phyloP scores from a whole-genome alignment of 2,888 invertebrate species.

The Eucera pruinosa region DNA sequence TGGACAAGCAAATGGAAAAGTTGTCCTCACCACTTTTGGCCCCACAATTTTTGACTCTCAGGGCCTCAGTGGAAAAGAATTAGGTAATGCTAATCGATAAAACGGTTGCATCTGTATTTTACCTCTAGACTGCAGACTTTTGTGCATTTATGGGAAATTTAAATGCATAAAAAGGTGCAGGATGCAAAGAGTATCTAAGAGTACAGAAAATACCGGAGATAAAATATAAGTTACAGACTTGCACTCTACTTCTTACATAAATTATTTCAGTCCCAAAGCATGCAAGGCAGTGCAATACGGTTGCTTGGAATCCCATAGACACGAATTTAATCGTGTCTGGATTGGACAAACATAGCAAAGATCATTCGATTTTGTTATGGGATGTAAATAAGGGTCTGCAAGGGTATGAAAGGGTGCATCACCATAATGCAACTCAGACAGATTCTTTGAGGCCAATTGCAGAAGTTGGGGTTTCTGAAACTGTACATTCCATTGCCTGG shows the following conservation, averaged over 20 bases:
- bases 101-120: no score
- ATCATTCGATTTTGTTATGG: slow-evolving; percentile 95
- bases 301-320: slow-evolving; percentile 95
- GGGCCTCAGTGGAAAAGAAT: slow-evolving; percentile 90
- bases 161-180: no score
- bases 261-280: slow-evolving; percentile 90
- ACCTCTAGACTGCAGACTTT: no score
- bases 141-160: no score
- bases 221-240: not conserved
- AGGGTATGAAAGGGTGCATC: slow-evolving; percentile 80
- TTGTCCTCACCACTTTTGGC: slow-evolving; percentile 92
- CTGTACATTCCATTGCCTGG: slow-evolving; percentile 94
- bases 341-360: slow-evolving; percentile 94
- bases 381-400: slow-evolving; percentile 88
- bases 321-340: slow-evolving; percentile 93
- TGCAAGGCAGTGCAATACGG: slow-evolving; percentile 92
- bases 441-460: slow-evolving; percentile 87
- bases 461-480: slow-evolving; percentile 93
- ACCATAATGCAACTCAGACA: slow-evolving; percentile 82
- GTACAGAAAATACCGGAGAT: no score
- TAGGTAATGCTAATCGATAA: no score
- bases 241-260: slow-evolving; percentile 11
- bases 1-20: slow-evolving; percentile 95
- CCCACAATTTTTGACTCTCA: slow-evolving; percentile 88
- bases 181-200: no score